Conservation (phyloP, 2,888 invertebrate species). For the Syrphus vitripennis region DNA sequence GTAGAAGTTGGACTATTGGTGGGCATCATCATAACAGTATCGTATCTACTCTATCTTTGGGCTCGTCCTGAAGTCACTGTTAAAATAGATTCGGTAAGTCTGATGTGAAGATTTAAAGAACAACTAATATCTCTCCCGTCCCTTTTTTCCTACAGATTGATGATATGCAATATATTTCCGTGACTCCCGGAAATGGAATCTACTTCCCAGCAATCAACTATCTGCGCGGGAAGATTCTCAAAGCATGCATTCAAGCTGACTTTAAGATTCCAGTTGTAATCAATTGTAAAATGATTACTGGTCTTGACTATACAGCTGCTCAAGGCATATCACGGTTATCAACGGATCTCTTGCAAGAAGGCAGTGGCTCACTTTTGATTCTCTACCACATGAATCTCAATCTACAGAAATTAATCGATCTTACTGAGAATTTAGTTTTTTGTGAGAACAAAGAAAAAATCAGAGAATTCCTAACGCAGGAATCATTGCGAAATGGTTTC, state of each 20-base stretch:
- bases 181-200: conserved; percentile 86
- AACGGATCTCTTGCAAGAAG: conserved; percentile 75
- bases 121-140: neutral
- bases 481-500: conserved; percentile 78
- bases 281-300: conserved; percentile 85
- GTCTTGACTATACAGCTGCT: conserved; percentile 87
- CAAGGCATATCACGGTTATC: conserved; percentile 81
- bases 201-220: conserved; percentile 88
- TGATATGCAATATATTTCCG: conserved; percentile 83
- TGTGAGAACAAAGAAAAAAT: conserved; percentile 78
- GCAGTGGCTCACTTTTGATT: conserved; percentile 76
- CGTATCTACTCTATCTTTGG: conserved; percentile 86
- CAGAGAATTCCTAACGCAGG: conserved; percentile 79
- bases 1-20: conserved; percentile 91
- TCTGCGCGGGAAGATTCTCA: conserved; percentile 83
- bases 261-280: conserved; percentile 83
- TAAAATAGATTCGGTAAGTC: conserved; percentile 76
- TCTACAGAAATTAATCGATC: conserved; percentile 78
- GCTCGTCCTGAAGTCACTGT: conserved; percentile 84
- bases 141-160: conserved; percentile 81
- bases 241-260: conserved; percentile 82
- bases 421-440: conserved; percentile 78
- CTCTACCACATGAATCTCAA: conserved; percentile 76
- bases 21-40: conserved; percentile 86
- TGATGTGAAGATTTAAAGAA: neutral